These are phyloP conservation scores for Brenthis hecate DNA, from an alignment of 2,888 invertebrate genomes.

Conservation along the genomic window DNA sequence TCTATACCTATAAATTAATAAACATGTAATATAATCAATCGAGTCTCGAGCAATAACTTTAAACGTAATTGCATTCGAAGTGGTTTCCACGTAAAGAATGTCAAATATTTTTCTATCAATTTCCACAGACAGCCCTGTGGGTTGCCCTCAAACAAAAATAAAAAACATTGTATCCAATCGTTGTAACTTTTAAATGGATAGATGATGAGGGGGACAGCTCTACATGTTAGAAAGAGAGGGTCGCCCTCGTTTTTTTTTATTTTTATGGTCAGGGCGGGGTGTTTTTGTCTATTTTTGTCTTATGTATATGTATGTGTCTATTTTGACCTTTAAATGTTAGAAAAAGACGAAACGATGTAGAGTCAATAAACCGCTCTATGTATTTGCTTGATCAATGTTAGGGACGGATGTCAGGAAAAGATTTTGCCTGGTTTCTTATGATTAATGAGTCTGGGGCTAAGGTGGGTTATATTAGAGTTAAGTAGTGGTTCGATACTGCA, in stretches of 20 bases:
- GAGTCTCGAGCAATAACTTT: no score
- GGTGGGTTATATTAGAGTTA: no score
- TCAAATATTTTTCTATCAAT: not conserved
- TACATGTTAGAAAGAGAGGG: constrained; percentile 26
- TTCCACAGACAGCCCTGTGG: constrained; percentile 7
- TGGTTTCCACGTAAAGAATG: no score
- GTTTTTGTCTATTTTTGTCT: constrained; percentile 24
- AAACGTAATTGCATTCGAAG: no score
- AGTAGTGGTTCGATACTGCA: no score
- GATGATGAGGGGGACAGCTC: constrained; percentile 28
- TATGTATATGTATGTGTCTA: constrained; percentile 21
- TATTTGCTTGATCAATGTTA: not conserved
- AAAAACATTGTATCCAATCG: constrained; percentile 31
- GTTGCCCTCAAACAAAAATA: constrained; percentile 27
- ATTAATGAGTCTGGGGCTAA: no score
- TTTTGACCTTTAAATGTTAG: constrained; percentile 11
- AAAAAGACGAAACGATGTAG: not conserved
- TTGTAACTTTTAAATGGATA: constrained; percentile 31
- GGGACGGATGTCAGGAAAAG: no score
- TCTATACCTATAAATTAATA: no score
- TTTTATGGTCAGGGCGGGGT: constrained; percentile 27
- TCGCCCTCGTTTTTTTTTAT: constrained; percentile 29
- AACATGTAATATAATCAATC: no score
- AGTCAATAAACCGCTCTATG: not conserved
- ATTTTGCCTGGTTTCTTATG: no score